A percentile compares a stretch with the other conserved stretches of the same genome.
Evolutionary conservation across 2,888 invertebrate genomes (phyloP).

Genomic region (Odontocolon sp.): DNA sequence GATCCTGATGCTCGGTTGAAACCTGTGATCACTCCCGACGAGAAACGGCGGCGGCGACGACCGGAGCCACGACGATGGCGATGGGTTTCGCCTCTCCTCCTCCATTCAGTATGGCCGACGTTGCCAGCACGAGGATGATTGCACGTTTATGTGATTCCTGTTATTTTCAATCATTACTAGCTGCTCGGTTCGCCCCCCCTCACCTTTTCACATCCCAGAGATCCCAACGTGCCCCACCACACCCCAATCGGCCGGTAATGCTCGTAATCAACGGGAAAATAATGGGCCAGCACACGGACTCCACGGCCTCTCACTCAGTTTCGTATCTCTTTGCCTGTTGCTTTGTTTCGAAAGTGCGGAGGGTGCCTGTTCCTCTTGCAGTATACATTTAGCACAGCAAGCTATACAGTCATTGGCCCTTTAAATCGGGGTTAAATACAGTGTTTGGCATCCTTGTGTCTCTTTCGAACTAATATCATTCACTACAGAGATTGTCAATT

Average conservation of each 20-base stretch:
- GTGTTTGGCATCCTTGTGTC: no score
- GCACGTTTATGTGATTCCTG: constrained; percentile 78
- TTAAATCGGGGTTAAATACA: no score
- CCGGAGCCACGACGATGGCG: neutral
- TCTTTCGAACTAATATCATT: no score
- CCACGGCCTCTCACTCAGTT: constrained; percentile 19
- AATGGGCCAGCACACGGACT: constrained; percentile 64
- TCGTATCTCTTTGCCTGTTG: constrained; percentile 41
- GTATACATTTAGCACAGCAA: constrained; percentile 2
- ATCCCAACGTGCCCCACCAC: constrained; percentile 47
- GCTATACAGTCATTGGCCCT: no score
- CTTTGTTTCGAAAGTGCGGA: constrained; percentile 43
- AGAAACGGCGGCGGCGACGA: constrained; percentile 42
- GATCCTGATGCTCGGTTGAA: constrained; percentile 72
- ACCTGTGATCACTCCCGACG: constrained; percentile 57
- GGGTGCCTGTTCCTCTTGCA: constrained; percentile 6
- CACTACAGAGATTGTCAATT: no score
- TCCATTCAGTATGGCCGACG: constrained; percentile 63
- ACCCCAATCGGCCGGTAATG: constrained; percentile 68
- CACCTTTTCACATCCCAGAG: constrained; percentile 45
- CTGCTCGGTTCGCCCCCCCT: constrained; percentile 61
- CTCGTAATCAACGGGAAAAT: constrained; percentile 72
- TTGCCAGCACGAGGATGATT: constrained; percentile 67
- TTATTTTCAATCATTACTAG: constrained; percentile 78
- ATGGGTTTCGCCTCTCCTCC: constrained; percentile 47